A percentile compares a stretch with the other conserved stretches of the same genome.
These are phyloP conservation scores for Holothuria scabra DNA, from an alignment of 53 echinoderm and acorn worm species.

Conservation along the genomic window DNA sequence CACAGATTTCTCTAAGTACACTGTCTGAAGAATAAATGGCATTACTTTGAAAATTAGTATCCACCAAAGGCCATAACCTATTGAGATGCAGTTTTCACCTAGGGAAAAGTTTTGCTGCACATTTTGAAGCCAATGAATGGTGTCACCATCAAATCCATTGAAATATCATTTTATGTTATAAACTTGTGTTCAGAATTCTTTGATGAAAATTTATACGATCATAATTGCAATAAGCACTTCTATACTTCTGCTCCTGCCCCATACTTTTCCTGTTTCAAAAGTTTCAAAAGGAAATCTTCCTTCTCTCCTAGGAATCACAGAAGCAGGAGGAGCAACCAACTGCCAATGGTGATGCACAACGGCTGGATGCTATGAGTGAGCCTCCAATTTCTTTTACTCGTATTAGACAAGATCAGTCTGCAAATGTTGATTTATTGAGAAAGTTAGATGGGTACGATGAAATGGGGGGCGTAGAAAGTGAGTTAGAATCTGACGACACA, in stretches of 20 bases:
- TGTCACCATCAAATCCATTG: too few species aligned
- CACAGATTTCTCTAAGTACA: too few species aligned
- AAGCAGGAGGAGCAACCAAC: conserved; percentile 25
- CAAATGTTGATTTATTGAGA: neutral
- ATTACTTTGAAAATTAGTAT: too few species aligned
- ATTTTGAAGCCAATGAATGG: too few species aligned
- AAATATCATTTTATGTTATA: too few species aligned
- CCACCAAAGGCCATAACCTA: too few species aligned
- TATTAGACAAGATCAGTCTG: conserved; percentile 7
- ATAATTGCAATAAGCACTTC: too few species aligned
- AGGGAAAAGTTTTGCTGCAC: too few species aligned
- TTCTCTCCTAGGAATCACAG: conserved; percentile 6
- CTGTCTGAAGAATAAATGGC: too few species aligned
- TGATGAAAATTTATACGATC: too few species aligned
- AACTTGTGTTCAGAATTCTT: too few species aligned
- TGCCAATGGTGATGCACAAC: conserved; percentile 45
- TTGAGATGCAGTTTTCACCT: too few species aligned
- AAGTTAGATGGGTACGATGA: neutral
- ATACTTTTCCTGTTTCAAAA: conserved; percentile 1
- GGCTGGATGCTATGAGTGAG: conserved; percentile 33
- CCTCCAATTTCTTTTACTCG: conserved; percentile 22
- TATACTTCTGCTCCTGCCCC: neutral
- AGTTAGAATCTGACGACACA: neutral
- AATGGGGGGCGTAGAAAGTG: neutral
- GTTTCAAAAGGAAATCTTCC: neutral